Base-by-base conservation (phyloP, 2,888 invertebrate species). In the Hemistola chrysoprasaria region DNA sequence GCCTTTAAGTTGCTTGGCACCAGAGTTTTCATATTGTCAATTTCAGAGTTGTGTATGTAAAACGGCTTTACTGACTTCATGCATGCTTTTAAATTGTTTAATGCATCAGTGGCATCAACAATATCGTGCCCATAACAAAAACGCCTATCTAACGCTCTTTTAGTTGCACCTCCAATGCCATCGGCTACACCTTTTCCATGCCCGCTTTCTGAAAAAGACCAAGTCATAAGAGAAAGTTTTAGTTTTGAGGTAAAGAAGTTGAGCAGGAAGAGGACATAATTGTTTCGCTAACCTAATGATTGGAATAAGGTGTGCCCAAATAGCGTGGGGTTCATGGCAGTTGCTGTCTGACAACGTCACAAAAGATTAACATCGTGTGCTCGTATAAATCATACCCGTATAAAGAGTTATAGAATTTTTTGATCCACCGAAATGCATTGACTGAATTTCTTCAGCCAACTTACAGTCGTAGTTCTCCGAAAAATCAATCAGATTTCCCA, bases 131-230 rank as follows among this genome's bases (percentile, higher is more conserved):
- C 40, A 8, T 32, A 29, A n/a, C 28, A 22, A 6, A 37, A 24
- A 20, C 29, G 11, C 10, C 21, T 8, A 10, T 37, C 40, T 25
- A 46, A 25, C 1, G 16, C 8, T 5, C 46, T 24, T 33, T 41
- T 41, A 6, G 25, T 25, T 1, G 33, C 8, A 10, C 41, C 40
- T 9, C 40, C 41, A 1, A 44, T 40, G 3, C 43, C 41, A 11
- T 47, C 47, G 0, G 42, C 33, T 6, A 43, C 47, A 6, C 43
- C 22, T 20, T 43, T 43, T 1, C 47, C 47, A 21, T 47, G 40
- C 1, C 47, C 47, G 21, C 27, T 11, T 40, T 42, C 47, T 6
- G 16, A 39, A 22, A 30, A 43, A 10, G 36, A 43, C 47, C 47
- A 43, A 1, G 43, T 43, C 1, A 28, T 8, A 8, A 30, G 8